A percentile compares a stretch with the other conserved stretches of the same genome.
phyloP scores from a whole-genome alignment of 2,113 vertebrate genomes.

The Paramisgurnus dabryanus region DNA sequence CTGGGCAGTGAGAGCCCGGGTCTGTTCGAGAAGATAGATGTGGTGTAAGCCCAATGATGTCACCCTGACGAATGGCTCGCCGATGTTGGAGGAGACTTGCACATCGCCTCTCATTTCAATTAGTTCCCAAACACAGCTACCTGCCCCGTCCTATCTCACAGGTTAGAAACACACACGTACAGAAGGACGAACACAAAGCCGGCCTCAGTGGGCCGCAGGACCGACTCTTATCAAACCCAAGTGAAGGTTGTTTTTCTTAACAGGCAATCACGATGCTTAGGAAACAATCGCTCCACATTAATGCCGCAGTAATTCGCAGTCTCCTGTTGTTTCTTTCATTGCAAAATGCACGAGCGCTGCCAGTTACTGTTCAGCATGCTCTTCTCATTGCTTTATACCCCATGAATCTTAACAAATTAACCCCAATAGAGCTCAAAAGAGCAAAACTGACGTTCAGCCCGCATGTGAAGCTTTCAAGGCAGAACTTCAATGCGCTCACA shows the following conservation, averaged over 20 bases:
- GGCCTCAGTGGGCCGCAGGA: constrained; percentile 13
- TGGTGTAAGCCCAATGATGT: constrained; percentile 81
- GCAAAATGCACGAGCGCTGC: constrained; percentile 50
- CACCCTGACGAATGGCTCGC: constrained; percentile 81
- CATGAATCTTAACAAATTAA: not conserved
- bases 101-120: constrained; percentile 86
- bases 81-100: constrained; percentile 76
- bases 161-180: constrained; percentile 50
- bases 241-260: constrained; percentile 53
- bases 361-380: constrained; percentile 27
- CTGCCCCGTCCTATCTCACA: constrained; percentile 38
- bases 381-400: not conserved
- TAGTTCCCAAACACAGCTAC: constrained; percentile 69
- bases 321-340: constrained; percentile 62
- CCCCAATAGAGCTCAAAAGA: not conserved
- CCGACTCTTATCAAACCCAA: constrained; percentile 51
- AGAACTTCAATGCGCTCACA: no score
- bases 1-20: constrained; percentile 68
- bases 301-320: constrained; percentile 60
- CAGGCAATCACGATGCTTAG: constrained; percentile 59
- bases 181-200: not conserved
- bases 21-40: constrained; percentile 75
- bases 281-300: constrained; percentile 71
- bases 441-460: not conserved
- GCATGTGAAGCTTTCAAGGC: not conserved